Base-by-base conservation (phyloP, 2,888 invertebrate species). In the Eupithecia insigniata region DNA sequence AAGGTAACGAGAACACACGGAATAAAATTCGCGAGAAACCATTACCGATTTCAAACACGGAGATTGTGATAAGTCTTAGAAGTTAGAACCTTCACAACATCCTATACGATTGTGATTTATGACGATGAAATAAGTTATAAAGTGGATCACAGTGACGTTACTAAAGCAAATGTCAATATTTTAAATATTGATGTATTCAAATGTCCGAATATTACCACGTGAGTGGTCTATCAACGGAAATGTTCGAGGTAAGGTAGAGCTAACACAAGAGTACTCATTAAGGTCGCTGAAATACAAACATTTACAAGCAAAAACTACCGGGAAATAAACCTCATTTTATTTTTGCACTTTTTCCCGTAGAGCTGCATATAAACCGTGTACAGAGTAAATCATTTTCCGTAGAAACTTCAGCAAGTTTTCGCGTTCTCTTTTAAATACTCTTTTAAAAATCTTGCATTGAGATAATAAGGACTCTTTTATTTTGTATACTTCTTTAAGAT, bases 201-300 rank as follows among this genome's bases (percentile, higher is more conserved):
- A 26, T 28, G 30, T 1, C 18, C 26, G 39, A 55, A 55, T 70
- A 51, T 65, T 4, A 5, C 10, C 8, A 46, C 69, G 71, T 70
- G 51, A 60, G 64, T 69, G 58, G 66, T 5, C 43, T 12, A 5
- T 32, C 79, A 83, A 85, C 84, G 83, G 81, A 85, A 87, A 82
- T 81, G 83, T 85, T 85, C 77, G 81, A 81, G 74, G 79, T 77
- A 82, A 81, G 83, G 80, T 69, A 71, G 67, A 81, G 84, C 79
- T 78, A 81, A 82, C 83, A 87, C 83, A 84, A 88, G 87, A 84
- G 87, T 86, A 84, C 90, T 91, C 90, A 91, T 91, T 91, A 91
- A 85, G 85, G 85, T 82, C 84, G 84, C 83, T 80, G 82, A 83
- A 86, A 86, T 83, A 80, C 85, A 80, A 85, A 85, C 82, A 83